Conservation (phyloP, 2,113 vertebrate genomes). For the Lamprologus callipterus region DNA sequence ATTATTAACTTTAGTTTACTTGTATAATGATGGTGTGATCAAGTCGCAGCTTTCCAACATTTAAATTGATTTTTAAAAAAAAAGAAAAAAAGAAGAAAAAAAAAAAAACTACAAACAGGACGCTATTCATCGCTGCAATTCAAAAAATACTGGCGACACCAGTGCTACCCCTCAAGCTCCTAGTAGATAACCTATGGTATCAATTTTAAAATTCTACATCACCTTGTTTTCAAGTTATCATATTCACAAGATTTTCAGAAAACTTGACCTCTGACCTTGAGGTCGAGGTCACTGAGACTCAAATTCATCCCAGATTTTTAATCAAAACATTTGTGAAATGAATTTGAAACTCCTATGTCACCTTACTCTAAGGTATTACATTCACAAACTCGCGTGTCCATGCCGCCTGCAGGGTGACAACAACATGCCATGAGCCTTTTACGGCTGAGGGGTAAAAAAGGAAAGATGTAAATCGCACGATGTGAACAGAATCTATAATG, state of each 20-base stretch:
- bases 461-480: not conserved
- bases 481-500: not conserved
- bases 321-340: not conserved
- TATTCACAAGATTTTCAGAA: not conserved
- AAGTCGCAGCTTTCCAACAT: not conserved
- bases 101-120: rapidly evolving
- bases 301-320: not conserved
- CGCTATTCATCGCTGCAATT: not conserved
- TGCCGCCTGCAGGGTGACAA: not conserved
- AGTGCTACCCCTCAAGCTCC: not conserved
- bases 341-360: not conserved
- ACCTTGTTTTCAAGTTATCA: not conserved
- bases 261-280: not conserved
- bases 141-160: not conserved
- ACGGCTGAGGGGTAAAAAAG: not conserved
- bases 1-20: not conserved
- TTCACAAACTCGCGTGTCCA: not conserved
- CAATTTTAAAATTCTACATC: not conserved
- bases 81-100: rapidly evolving
- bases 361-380: not conserved
- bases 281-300: not conserved
- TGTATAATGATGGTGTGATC: not conserved
- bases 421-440: not conserved
- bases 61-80: not conserved
- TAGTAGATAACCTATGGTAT: not conserved